These are phyloP conservation scores for Euphonia xanthogaster DNA, from an alignment of 2,797 vertebrate genomes.

Conservation along the genomic window DNA sequence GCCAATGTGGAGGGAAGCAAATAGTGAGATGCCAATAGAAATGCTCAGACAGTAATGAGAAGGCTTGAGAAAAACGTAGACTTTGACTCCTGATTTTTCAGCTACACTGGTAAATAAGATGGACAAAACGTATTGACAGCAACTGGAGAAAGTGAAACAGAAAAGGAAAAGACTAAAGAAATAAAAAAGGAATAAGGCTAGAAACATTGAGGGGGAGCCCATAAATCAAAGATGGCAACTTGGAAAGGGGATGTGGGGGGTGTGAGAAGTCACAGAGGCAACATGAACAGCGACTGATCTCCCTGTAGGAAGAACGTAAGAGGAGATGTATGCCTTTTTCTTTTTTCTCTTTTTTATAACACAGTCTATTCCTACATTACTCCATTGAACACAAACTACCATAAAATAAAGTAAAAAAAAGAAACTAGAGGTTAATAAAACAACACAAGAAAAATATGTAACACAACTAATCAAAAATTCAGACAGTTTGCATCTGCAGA, in stretches of 20 bases:
- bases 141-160: not conserved
- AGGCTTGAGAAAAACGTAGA: not conserved
- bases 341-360: not conserved
- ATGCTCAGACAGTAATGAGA: not conserved
- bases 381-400: not conserved
- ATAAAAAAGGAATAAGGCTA: not conserved
- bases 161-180: not conserved
- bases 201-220: not conserved
- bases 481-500: not conserved
- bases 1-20: not conserved
- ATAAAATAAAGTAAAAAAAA: not conserved
- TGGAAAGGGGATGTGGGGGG: not conserved
- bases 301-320: not conserved
- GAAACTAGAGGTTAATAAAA: not conserved
- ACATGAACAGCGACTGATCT: fast-evolving
- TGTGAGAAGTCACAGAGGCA: not conserved
- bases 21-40: not conserved
- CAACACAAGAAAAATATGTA: not conserved
- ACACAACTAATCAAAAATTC: not conserved
- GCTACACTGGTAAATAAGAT: not conserved
- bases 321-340: not conserved
- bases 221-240: not conserved
- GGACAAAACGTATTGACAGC: not conserved
- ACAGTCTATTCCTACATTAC: not conserved
- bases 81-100: not conserved